A percentile compares a stretch with the other conserved stretches of the same genome.
Evolutionary conservation across 92 coral and sea anemone genomes (phyloP).

Genomic region (Palythoa grandiflora): DNA sequence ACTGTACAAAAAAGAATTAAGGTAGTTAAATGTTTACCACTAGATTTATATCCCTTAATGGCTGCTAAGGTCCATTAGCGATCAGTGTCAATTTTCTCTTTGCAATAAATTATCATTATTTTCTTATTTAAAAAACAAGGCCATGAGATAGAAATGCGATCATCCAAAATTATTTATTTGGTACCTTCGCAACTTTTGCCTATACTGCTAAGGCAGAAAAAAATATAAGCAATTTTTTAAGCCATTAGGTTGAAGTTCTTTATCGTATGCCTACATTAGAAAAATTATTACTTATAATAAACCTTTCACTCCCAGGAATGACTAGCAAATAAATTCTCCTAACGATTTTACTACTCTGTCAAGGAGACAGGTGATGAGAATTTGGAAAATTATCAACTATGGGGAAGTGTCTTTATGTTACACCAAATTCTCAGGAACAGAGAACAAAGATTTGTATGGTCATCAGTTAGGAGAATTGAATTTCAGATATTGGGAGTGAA

Average conservation of each 20-base stretch:
- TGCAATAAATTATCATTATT: constrained; percentile 16
- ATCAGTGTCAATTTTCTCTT: constrained; percentile 54
- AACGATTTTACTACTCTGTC: too few species aligned
- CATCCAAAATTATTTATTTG: constrained; percentile 52
- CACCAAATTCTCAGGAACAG: neutral
- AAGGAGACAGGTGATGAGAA: too few species aligned
- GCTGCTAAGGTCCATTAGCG: constrained; percentile 48
- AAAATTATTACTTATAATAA: too few species aligned
- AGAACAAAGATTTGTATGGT: neutral
- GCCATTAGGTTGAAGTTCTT: constrained; percentile 23
- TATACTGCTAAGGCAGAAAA: constrained; percentile 16
- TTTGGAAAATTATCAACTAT: too few species aligned
- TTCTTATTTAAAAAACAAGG: constrained; percentile 53
- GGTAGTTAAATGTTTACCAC: constrained; percentile 12
- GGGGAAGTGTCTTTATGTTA: neutral
- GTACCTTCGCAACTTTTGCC: constrained; percentile 15
- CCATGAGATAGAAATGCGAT: constrained; percentile 52
- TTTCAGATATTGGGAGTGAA: constrained; percentile 8
- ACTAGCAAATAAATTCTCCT: too few species aligned
- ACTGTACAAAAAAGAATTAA: constrained; percentile 41
- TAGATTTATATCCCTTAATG: constrained; percentile 49
- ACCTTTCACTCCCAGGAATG: too few species aligned
- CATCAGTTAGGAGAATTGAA: neutral
- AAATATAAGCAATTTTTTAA: too few species aligned
- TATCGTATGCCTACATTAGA: too few species aligned